A percentile compares a stretch with the other conserved stretches of the same genome.
phyloP scores from a whole-genome alignment of 2,888 invertebrate genomes.

The Tortricodes alternella region DNA sequence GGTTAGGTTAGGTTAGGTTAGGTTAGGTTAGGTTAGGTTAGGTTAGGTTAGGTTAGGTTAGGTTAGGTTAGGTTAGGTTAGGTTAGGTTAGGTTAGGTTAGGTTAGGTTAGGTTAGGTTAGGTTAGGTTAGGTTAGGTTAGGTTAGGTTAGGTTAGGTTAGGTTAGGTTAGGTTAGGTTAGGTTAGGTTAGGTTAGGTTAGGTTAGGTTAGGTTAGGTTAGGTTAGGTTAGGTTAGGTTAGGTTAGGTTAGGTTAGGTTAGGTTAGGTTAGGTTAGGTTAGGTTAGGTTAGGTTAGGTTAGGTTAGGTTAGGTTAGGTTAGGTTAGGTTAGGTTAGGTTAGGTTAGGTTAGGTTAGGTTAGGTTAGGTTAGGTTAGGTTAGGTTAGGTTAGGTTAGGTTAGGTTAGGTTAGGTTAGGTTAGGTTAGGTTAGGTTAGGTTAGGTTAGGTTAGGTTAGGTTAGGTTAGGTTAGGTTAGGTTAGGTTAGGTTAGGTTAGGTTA shows the following conservation, averaged over 20 bases:
- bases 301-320: slow-evolving; percentile 31
- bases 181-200: slow-evolving; percentile 33
- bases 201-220: slow-evolving; percentile 37
- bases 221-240: slow-evolving; percentile 39
- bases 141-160: slow-evolving; percentile 35
- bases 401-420: slow-evolving; percentile 31
- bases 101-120: slow-evolving; percentile 34
- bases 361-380: slow-evolving; percentile 32
- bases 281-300: slow-evolving; percentile 32
- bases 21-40: slow-evolving; percentile 31
- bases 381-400: slow-evolving; percentile 32
- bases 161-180: slow-evolving; percentile 36
- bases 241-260: slow-evolving; percentile 39
- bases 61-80: slow-evolving; percentile 30
- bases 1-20: slow-evolving; percentile 33
- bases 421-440: slow-evolving; percentile 30
- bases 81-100: slow-evolving; percentile 31
- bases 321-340: slow-evolving; percentile 34
- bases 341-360: slow-evolving; percentile 32
- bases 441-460: slow-evolving; percentile 30
- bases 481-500: slow-evolving; percentile 27
- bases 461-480: slow-evolving; percentile 29
- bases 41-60: slow-evolving; percentile 31
- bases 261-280: slow-evolving; percentile 34
- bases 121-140: slow-evolving; percentile 34